phyloP scores from a whole-genome alignment of 2,797 vertebrate genomes.

The Cyclopterus lumpus region DNA sequence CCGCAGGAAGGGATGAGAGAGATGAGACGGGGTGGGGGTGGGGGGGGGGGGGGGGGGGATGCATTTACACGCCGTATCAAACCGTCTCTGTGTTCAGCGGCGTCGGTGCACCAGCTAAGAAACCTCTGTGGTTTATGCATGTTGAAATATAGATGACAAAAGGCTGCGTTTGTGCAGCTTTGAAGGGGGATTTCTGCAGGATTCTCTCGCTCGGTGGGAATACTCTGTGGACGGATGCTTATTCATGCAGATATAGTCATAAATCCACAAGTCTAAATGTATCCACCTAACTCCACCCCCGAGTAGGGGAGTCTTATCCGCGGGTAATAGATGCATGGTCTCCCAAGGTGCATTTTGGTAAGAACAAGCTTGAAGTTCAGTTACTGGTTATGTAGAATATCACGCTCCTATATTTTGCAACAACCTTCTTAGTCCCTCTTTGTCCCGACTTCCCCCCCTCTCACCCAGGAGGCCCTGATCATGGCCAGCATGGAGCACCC shows the following conservation, averaged over 20 bases:
- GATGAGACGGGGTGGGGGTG: conserved; percentile 11
- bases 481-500: conserved; percentile 98
- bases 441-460: conserved; percentile 34
- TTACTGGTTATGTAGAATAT: neutral
- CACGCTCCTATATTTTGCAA: neutral
- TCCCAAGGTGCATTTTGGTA: neutral
- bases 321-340: conserved; percentile 30
- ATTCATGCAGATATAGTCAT: conserved; percentile 53
- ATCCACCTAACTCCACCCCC: conserved; percentile 51
- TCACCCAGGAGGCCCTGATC: conserved; percentile 92
- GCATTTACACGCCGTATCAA: conserved; percentile 24
- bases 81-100: neutral
- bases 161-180: conserved; percentile 35
- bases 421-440: conserved; percentile 65
- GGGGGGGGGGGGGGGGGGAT: neutral
- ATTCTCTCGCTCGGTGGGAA: conserved; percentile 37
- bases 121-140: conserved; percentile 6
- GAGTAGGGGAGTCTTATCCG: conserved; percentile 26
- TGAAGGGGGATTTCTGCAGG: conserved; percentile 54
- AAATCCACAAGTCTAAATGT: conserved; percentile 52
- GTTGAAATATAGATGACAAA: conserved; percentile 57
- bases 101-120: conserved; percentile 35
- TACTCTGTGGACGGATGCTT: conserved; percentile 46
- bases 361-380: neutral
- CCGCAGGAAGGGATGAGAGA: conserved; percentile 20